These are phyloP conservation scores for Ascaphus truei DNA, from an alignment of 2,113 vertebrate species.

Conservation along the genomic window DNA sequence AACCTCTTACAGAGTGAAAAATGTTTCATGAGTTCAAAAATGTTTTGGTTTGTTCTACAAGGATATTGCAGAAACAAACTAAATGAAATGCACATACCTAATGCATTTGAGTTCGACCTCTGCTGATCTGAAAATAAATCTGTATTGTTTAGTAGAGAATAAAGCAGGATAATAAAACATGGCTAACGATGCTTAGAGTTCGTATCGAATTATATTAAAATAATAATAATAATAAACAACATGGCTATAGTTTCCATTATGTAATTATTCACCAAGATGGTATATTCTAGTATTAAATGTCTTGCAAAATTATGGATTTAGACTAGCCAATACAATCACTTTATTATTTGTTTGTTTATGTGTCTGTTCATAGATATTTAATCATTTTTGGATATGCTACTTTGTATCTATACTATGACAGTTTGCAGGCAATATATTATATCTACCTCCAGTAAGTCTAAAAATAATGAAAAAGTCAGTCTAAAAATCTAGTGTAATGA, in stretches of 20 bases:
- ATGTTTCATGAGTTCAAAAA: conserved; percentile 5
- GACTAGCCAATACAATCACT: conserved; percentile 1
- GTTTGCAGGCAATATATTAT: too few relatives aligned
- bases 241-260: conserved; percentile 5
- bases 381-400: background rate
- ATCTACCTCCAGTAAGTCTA: too few relatives aligned
- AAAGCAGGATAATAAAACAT: conserved; percentile 33
- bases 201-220: conserved; percentile 27
- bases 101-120: conserved; percentile 33
- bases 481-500: too few relatives aligned
- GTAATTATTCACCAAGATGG: conserved; percentile 19
- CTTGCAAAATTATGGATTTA: conserved; percentile 11
- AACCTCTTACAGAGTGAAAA: conserved; percentile 10
- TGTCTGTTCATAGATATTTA: background rate
- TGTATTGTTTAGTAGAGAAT: conserved; percentile 16
- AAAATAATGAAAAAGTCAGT: too few relatives aligned
- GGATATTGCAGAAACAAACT: conserved; percentile 4
- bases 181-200: conserved; percentile 27
- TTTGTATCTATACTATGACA: too few relatives aligned
- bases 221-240: conserved; percentile 4
- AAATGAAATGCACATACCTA: conserved; percentile 26
- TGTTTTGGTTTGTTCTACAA: conserved; percentile 17
- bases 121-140: conserved; percentile 28
- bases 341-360: conserved; percentile 1
- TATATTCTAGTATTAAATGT: conserved; percentile 4